Evolutionary conservation across 1,140 invertebrate genomes (phyloP).

Genomic region (Hylaeus anthracinus): DNA sequence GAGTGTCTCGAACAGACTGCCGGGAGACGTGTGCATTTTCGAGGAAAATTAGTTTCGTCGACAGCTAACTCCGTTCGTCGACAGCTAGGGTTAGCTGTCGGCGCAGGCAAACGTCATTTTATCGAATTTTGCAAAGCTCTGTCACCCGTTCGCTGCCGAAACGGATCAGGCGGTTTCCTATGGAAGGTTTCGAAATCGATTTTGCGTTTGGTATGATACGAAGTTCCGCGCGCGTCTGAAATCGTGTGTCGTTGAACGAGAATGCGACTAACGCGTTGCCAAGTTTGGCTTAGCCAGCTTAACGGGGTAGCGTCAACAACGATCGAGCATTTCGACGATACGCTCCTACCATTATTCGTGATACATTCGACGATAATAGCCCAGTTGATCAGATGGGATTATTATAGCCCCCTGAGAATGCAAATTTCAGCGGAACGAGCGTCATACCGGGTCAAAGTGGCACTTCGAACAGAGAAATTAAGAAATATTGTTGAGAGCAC

Average conservation of each 20-base stretch:
- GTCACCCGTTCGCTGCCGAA: too few relatives aligned
- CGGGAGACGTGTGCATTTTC: too few relatives aligned
- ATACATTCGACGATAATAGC: neutral
- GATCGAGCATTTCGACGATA: constrained; percentile 2
- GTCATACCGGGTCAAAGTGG: too few relatives aligned
- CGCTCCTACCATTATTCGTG: neutral
- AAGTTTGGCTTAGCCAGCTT: constrained; percentile 31
- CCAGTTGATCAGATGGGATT: neutral
- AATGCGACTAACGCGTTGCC: neutral
- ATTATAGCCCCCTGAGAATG: neutral
- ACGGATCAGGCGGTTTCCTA: neutral
- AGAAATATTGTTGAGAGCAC: too few relatives aligned
- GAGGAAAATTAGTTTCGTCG: too few relatives aligned
- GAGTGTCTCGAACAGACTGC: too few relatives aligned
- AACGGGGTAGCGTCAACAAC: constrained; percentile 19
- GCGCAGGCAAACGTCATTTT: too few relatives aligned
- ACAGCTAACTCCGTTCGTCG: too few relatives aligned
- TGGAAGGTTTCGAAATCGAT: neutral
- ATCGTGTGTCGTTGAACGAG: neutral
- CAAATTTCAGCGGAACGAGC: neutral
- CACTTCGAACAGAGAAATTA: too few relatives aligned
- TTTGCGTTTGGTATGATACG: neutral
- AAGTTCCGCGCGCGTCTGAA: neutral
- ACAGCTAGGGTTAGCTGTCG: too few relatives aligned
- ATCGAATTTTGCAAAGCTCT: too few relatives aligned